Base-by-base conservation (phyloP, 1,140 invertebrate genomes). In the Polypedilum vanderplanki region DNA sequence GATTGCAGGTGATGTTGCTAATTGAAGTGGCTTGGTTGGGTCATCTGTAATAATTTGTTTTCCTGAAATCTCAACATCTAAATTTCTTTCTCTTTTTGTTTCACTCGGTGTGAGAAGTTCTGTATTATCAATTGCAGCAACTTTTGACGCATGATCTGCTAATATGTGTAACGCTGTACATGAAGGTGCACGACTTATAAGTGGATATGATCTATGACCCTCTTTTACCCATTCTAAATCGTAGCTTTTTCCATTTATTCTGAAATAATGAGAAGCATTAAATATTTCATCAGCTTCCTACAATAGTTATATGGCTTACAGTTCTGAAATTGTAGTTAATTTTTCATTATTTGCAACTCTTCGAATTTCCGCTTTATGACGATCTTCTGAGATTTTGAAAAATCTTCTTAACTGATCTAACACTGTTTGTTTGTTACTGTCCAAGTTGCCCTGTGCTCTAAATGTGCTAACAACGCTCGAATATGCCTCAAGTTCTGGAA, bases 261-360 rank as follows among this genome's bases (percentile, higher is more conserved):
- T 94, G 80, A 70, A 86, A 83, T 78, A 76, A 76, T 78, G 65
- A 78, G 77, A 46, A 78, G 77, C 77, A 75, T 70, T 74, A 76
- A 77, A 74, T 64, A 75, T 20, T 74, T 57, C 33, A 75, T 70
- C 76, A 78, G 76, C 78, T 78, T 80, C 78, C 80, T 80, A 81
- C 81, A 81, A 80, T 76, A 79, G 78, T 67, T 78, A 77, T 76
- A 74, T 41, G 65, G 82, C 88, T 87, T 87, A 95, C 93, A 91
- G 89, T 80, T 94, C 90, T 78, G 94, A 93, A 83, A 97, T 93
- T 73, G 91, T 92, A 78, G 90, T 87, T 74, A 97, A 84, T 82
- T 91, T 89, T 82, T 97, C 94, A 85, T 97, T 94, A 85, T 95
- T 97, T 75, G 93, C 90, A 77, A 93, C 94, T 80, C 94, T 87